Percentiles rank a stretch among this genome's conserved stretches.
Evolutionary conservation across 1,140 invertebrate species (phyloP).

Genomic region (Protaetia brevitarsis): DNA sequence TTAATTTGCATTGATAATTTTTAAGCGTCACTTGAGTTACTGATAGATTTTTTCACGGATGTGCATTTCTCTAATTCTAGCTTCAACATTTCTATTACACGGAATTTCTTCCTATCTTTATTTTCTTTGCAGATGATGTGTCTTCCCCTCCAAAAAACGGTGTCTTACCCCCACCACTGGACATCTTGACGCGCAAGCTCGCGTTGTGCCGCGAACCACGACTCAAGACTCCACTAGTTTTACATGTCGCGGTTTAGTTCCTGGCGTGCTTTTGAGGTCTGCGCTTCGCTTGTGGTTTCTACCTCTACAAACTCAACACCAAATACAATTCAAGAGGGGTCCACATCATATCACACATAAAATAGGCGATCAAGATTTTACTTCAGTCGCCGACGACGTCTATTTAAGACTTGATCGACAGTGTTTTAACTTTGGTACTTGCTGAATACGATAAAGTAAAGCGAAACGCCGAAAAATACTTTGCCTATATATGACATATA

Average conservation of each 20-base stretch:
- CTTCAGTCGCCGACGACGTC: background rate
- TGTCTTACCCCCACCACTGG: constrained; percentile 28
- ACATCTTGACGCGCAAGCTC: constrained; percentile 28
- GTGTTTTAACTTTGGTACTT: background rate
- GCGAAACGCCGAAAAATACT: background rate
- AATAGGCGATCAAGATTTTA: background rate
- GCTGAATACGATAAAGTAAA: background rate
- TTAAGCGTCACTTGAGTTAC: too few species aligned
- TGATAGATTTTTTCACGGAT: background rate
- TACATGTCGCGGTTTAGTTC: constrained; percentile 21
- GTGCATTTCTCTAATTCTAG: background rate
- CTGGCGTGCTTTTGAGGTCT: constrained; percentile 12
- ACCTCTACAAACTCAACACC: constrained; percentile 10
- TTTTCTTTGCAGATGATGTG: constrained; percentile 26
- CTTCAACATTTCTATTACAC: background rate
- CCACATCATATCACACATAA: background rate
- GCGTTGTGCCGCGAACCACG: constrained; percentile 18
- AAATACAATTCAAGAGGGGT: constrained; percentile 6
- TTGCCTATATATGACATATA: too few species aligned
- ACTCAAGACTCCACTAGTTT: constrained; percentile 20
- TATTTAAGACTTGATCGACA: background rate
- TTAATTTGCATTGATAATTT: too few species aligned
- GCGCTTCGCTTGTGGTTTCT: constrained; percentile 1
- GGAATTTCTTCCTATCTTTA: constrained; percentile 17
- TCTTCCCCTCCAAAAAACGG: constrained; percentile 26